A percentile compares a stretch with the other conserved stretches of the same genome.
Conservation (phyloP, 2,797 vertebrate species). For the Podargus strigoides region DNA sequence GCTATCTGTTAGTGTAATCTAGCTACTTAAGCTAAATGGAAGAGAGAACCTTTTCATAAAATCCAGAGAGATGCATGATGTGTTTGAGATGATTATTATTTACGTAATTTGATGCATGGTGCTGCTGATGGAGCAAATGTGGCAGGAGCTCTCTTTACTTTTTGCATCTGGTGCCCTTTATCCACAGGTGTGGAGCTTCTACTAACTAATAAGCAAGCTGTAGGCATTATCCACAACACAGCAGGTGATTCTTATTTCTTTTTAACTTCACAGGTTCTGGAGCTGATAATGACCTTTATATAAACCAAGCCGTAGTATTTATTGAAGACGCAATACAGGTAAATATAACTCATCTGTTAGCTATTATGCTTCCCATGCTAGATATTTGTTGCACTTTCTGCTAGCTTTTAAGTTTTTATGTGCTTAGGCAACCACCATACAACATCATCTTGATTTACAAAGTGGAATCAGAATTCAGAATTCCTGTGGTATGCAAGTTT, state of each 20-base stretch:
- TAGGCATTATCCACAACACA: background rate
- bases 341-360: background rate
- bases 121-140: background rate
- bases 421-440: background rate
- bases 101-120: background rate
- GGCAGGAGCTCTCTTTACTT: background rate
- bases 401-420: background rate
- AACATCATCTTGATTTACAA: background rate
- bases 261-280: background rate
- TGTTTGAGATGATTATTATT: background rate
- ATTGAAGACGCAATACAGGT: slow-evolving; percentile 95
- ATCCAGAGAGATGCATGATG: background rate
- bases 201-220: background rate
- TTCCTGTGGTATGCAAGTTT: background rate
- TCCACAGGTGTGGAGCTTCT: background rate
- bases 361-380: background rate
- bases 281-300: slow-evolving; percentile 69
- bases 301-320: slow-evolving; percentile 90
- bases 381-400: background rate
- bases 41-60: background rate
- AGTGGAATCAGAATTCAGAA: background rate
- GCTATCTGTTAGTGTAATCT: background rate
- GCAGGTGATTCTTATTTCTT: background rate
- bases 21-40: background rate
- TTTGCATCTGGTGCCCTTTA: background rate